Evolutionary conservation across 2,113 vertebrate species (phyloP).

Genomic region (Microcebus griseorufus): DNA sequence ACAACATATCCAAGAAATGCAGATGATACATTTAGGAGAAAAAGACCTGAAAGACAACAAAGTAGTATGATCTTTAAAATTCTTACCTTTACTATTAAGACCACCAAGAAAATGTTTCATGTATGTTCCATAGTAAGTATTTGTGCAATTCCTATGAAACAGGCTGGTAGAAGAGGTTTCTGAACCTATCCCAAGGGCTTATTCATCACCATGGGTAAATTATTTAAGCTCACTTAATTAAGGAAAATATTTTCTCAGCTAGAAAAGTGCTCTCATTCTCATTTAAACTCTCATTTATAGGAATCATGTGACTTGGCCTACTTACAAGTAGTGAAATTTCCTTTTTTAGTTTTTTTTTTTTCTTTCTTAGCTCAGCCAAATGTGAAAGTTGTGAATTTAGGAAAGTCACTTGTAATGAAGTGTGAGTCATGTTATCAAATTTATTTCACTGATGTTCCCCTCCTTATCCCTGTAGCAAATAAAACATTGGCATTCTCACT

Average conservation of each 20-base stretch:
- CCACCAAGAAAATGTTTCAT: constrained; percentile 12
- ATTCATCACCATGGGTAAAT: not conserved
- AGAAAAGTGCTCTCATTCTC: not conserved
- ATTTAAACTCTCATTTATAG: not conserved
- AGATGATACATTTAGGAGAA: not conserved
- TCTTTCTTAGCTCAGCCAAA: constrained; percentile 55
- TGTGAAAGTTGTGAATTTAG: constrained; percentile 66
- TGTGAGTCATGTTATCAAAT: constrained; percentile 65
- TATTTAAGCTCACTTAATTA: constrained; percentile 21
- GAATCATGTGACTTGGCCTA: constrained; percentile 38
- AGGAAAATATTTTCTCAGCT: constrained; percentile 9
- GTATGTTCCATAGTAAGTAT: not conserved
- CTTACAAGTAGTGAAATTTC: constrained; percentile 26
- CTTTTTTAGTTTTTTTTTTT: not conserved
- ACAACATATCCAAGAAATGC: not conserved
- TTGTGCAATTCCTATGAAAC: not conserved
- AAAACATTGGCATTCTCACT: constrained; percentile 56
- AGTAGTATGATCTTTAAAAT: not conserved
- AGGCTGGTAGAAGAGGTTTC: not conserved
- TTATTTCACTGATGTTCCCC: constrained; percentile 39
- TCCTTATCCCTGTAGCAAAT: constrained; percentile 60
- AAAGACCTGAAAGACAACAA: not conserved
- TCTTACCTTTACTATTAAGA: not conserved
- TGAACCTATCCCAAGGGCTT: not conserved
- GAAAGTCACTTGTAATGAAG: constrained; percentile 62